Percentiles rank a stretch among this genome's conserved stretches.
phyloP scores from a whole-genome alignment of 2,113 vertebrate species.

The Alethe diademata region DNA sequence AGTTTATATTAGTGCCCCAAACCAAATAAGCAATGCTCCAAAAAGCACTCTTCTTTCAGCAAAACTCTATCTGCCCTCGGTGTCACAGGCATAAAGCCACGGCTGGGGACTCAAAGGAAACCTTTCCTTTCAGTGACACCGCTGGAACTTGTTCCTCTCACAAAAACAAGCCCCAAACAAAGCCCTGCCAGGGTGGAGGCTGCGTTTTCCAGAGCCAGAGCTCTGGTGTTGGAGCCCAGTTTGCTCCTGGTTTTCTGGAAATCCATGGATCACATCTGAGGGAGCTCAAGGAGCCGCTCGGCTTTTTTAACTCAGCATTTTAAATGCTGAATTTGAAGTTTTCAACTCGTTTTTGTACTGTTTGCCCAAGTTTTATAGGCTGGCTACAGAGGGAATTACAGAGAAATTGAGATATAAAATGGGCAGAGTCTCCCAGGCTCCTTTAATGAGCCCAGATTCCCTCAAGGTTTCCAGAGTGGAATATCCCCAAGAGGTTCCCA shows the following conservation, averaged over 20 bases:
- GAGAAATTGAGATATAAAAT: too few relatives aligned
- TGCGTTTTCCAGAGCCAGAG: background rate
- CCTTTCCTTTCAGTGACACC: background rate
- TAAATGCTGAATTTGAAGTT: too few relatives aligned
- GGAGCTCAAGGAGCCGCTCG: too few relatives aligned
- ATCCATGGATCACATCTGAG: background rate
- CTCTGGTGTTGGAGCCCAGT: accelerated
- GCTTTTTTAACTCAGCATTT: too few relatives aligned
- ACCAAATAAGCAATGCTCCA: slow-evolving; percentile 61
- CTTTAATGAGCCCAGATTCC: background rate
- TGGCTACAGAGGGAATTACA: too few relatives aligned
- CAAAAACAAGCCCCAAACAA: background rate
- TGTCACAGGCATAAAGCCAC: background rate
- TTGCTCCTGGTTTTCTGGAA: background rate
- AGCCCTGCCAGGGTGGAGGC: background rate
- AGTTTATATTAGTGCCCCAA: slow-evolving; percentile 67
- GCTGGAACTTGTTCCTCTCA: background rate
- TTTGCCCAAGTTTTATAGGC: too few relatives aligned
- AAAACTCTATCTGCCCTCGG: slow-evolving; percentile 19
- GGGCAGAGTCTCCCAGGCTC: too few relatives aligned
- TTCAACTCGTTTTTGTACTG: too few relatives aligned
- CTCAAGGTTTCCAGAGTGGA: accelerated
- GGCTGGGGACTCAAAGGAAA: background rate
- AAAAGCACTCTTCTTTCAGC: slow-evolving; percentile 60
- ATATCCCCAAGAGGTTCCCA: background rate